These are phyloP conservation scores for Fregata magnificens DNA, from an alignment of 2,113 vertebrate genomes.

Conservation along the genomic window DNA sequence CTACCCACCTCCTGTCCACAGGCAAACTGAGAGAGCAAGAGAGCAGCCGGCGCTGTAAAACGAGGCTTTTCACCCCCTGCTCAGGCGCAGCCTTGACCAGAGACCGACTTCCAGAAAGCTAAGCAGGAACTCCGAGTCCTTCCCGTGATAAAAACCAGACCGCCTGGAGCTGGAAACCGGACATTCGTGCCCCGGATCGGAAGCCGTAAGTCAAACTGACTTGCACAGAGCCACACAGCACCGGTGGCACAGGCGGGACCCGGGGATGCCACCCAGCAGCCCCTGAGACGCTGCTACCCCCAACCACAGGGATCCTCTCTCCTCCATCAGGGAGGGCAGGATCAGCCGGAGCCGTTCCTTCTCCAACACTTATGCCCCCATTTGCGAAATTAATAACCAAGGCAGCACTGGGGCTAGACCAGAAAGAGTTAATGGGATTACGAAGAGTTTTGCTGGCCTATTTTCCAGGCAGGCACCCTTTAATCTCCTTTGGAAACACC, in stretches of 20 bases:
- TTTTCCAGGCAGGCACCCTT: constrained; percentile 52
- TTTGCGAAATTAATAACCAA: neutral
- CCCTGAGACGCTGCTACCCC: neutral
- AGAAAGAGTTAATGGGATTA: constrained; percentile 52
- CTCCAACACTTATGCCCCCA: rapidly evolving
- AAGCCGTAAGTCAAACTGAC: neutral
- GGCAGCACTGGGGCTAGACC: neutral
- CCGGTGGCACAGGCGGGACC: neutral
- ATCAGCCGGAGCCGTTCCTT: rapidly evolving
- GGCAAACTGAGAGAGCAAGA: neutral
- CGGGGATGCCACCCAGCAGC: neutral
- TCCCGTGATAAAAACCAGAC: neutral
- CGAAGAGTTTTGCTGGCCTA: constrained; percentile 55
- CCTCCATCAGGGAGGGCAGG: neutral
- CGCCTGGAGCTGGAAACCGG: neutral
- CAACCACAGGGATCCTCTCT: neutral
- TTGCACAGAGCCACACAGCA: neutral
- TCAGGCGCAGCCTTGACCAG: neutral
- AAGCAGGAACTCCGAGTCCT: neutral
- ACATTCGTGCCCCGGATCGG: neutral
- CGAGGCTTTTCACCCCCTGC: neutral
- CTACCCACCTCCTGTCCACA: neutral
- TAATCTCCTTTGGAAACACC: constrained; percentile 71
- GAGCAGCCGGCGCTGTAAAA: neutral
- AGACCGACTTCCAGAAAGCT: neutral